A percentile compares a stretch with the other conserved stretches of the same genome.
These are phyloP conservation scores for Cordilura impudica DNA, from an alignment of 2,888 invertebrate species.

Conservation along the genomic window DNA sequence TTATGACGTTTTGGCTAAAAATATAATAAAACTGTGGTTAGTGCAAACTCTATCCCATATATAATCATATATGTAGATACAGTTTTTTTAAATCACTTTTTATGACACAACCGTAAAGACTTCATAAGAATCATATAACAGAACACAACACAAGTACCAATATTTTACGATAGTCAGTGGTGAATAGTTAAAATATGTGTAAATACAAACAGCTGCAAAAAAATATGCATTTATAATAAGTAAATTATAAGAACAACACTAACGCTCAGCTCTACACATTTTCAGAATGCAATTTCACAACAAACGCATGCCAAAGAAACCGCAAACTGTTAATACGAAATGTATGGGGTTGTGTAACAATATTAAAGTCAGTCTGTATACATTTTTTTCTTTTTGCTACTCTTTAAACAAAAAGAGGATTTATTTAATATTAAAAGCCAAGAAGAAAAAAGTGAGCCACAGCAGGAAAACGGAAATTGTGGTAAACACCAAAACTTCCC, in stretches of 20 bases:
- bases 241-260: conserved; percentile 42
- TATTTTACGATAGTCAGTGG: conserved; percentile 4
- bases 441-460: conserved; percentile 2
- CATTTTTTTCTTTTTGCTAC: not conserved
- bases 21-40: conserved; percentile 40
- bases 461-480: conserved; percentile 62
- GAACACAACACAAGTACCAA: conserved; percentile 7
- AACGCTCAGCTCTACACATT: conserved; percentile 8
- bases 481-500: conserved; percentile 61
- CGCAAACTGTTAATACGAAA: conserved; percentile 39
- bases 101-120: conserved; percentile 36
- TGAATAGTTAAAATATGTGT: conserved; percentile 4
- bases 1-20: not conserved
- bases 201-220: conserved; percentile 43
- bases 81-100: conserved; percentile 49
- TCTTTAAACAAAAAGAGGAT: conserved; percentile 21
- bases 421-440: conserved; percentile 35
- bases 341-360: not conserved
- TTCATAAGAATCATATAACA: conserved; percentile 45
- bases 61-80: not conserved
- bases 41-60: conserved; percentile 5
- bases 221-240: conserved; percentile 55
- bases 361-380: conserved; percentile 36
- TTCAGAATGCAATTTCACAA: conserved; percentile 11
- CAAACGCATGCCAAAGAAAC: conserved; percentile 60